Evolutionary conservation across 2,888 invertebrate genomes (phyloP), one percentile per base, ranked within the genome.

Genomic region (Nomada goodeniana): DNA sequence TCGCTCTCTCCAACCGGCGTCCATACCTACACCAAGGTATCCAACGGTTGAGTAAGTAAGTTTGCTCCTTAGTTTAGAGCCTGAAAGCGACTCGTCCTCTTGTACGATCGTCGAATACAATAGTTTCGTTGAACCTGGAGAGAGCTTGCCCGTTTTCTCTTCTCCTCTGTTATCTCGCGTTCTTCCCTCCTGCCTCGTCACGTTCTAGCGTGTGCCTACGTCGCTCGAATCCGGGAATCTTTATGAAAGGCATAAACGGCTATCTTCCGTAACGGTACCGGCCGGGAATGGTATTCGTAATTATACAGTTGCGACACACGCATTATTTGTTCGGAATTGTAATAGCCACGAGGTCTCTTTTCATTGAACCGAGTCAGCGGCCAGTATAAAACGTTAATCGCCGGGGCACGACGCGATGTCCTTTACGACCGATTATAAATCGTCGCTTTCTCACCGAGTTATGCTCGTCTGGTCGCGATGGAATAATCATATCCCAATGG

Each of bases 321-420:
- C 88, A 88, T 89, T 91, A 90, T 91, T 91, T 89, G 89, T 89
- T 89, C 86, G 80, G 87, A 83, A 89, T 90, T 89, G 89, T 89
- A 88, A 91, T 90, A 87, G 83, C 81, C 73, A 85, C 84, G 87
- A 78, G 50, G 78, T 80, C 83, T 76, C 74, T 76, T 88, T 84
- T 85, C 84, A 82, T 85, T 83, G 84, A 89, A 85, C 72, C 76
- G 73, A 76, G 80, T 57, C 65, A 50, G 57, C 29, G 84, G 57
- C 77, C 82, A 76, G 80, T 88, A 83, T 87, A 86, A 88, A 89
- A 89, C 84, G 87, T 89, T 89, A 89, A 89, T 88, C 88, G 85
- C 73, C 83, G 71, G 64, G 72, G 78, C 76, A 77, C 76, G 80
- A 81, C 82, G 82, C 78, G 84, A 88, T 63, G 88, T 89, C 84